Conservation (phyloP, 2,113 vertebrate genomes). For the Drymodes brunneopygia region DNA sequence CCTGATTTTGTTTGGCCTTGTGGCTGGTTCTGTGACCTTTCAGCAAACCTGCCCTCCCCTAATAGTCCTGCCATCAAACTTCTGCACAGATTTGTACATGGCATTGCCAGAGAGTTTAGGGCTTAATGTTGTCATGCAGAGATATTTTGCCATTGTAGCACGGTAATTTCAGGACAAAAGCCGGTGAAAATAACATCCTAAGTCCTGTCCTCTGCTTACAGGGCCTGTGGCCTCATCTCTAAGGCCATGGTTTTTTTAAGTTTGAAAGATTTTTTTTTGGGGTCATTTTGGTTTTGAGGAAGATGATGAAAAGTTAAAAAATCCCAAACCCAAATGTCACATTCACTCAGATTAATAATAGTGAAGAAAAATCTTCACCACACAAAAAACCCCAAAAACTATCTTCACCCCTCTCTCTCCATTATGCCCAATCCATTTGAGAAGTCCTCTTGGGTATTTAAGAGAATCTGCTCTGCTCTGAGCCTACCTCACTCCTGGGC, state of each 20-base stretch:
- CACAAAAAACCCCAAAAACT: not conserved
- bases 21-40: not conserved
- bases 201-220: not conserved
- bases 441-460: not conserved
- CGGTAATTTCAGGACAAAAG: not conserved
- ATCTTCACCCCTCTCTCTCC: not conserved
- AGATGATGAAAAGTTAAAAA: not conserved
- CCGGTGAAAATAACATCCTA: not conserved
- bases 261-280: not conserved
- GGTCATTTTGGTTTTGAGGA: not conserved
- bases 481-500: not conserved
- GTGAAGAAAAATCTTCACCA: not conserved
- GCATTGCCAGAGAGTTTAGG: not conserved
- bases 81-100: not conserved
- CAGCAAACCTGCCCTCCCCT: not conserved
- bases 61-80: not conserved
- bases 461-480: not conserved
- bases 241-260: not conserved
- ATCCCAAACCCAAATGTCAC: rapidly evolving
- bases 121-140: not conserved
- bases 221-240: not conserved
- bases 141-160: not conserved
- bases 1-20: not conserved
- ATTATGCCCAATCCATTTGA: not conserved
- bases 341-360: not conserved